A percentile compares a stretch with the other conserved stretches of the same genome.
phyloP scores from a whole-genome alignment of 64 coral and sea anemone genomes.

The Montipora cactus region DNA sequence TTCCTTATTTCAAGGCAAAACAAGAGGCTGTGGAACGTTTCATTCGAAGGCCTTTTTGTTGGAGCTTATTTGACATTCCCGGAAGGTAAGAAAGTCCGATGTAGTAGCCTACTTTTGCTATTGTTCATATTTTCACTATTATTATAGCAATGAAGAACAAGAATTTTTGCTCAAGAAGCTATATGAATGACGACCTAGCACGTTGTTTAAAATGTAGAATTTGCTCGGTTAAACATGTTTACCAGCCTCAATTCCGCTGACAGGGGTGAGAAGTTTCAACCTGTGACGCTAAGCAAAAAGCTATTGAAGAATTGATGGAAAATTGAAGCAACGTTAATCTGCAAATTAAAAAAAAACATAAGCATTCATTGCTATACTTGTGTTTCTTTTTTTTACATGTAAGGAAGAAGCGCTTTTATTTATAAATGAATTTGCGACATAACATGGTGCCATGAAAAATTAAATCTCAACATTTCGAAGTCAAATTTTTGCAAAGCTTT shows the following conservation, averaged over 20 bases:
- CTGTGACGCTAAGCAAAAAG: background rate
- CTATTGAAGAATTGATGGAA: background rate
- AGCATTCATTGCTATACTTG: background rate
- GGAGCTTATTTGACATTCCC: background rate
- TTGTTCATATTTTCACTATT: background rate
- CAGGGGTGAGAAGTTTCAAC: background rate
- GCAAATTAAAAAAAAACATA: background rate
- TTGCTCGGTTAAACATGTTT: background rate
- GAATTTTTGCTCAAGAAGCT: background rate
- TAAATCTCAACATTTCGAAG: background rate
- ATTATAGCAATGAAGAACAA: background rate
- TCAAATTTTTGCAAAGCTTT: background rate
- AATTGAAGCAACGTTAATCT: background rate
- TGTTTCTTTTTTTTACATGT: background rate
- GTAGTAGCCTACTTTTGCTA: background rate
- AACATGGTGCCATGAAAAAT: background rate
- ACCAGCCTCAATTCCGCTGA: background rate
- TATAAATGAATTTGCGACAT: background rate
- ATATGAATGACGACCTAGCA: background rate
- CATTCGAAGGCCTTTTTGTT: background rate
- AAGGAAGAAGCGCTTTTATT: background rate
- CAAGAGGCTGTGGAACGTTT: background rate
- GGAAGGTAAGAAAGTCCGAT: background rate
- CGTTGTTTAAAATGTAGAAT: conserved; percentile 1
- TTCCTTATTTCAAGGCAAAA: conserved; percentile 12